Base-by-base conservation (phyloP, 2,888 invertebrate species). In the Ennomos quercinarius region DNA sequence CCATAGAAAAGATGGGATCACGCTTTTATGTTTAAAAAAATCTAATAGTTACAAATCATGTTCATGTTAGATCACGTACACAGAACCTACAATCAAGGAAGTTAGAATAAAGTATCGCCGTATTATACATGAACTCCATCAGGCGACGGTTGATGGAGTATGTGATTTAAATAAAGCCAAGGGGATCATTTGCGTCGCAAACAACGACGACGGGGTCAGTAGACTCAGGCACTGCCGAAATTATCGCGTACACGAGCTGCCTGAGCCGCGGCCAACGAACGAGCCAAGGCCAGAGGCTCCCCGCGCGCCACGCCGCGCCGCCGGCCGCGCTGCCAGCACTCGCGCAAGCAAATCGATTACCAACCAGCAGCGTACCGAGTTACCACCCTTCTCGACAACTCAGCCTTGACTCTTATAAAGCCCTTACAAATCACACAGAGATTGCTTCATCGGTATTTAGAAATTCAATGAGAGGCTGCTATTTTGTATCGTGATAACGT, bases 131-230 rank as follows among this genome's bases (percentile, higher is more conserved):
- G 42, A 49, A 27, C 65, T 66, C 56, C 66, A 66, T 67, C 57
- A 63, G 66, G 62, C 68, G 72, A 72, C 75, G 71, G 73, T 77
- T 78, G 76, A 70, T 72, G 63, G 76, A 77, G 77, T 80, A 70
- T 74, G 69, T 72, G 79, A 87, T 89, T 91, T 91, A 86, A 91
- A 91, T 91, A 90, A 89, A 91, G 88, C 88, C 88, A 89, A 91
- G 91, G 86, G 85, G 87, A 89, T 87, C 81, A 87, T 87, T 89
- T 84, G 87, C 85, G 89, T 88, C 87, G 89, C 86, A 84, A 89
- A 87, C 88, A 86, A 77, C 84, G 75, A 73, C 84, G 91, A 76
- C 83, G 91, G 91, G 91, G 91, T 91, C 91, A 91, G 89, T 91
- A 91, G 81, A 89, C 91, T 87, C 85, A 67, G 72, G 74, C 81